Conservation (phyloP, 2,113 vertebrate genomes). For the Sminthopsis crassicaudata region DNA sequence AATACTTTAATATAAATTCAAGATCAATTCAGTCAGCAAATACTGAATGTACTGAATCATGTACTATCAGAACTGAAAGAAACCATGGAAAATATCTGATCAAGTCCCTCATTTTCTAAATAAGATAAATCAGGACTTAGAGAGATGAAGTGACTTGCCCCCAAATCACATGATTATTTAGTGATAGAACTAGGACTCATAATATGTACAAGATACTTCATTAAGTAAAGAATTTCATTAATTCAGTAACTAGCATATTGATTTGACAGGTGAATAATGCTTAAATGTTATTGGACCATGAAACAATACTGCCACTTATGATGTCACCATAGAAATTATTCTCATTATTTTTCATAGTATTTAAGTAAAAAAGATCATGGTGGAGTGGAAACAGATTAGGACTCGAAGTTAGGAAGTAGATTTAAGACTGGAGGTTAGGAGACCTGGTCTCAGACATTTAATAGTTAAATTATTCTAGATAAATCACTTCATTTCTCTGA, state of each 20-base stretch:
- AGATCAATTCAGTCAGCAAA: background rate
- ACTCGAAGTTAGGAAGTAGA: background rate
- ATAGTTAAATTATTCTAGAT: background rate
- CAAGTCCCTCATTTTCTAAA: background rate
- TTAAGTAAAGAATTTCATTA: background rate
- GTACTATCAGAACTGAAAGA: background rate
- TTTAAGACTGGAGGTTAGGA: background rate
- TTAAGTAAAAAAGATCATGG: background rate
- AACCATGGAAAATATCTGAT: background rate
- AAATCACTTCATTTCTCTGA: background rate
- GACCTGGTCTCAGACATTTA: background rate
- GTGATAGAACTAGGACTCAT: background rate
- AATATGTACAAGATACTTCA: background rate
- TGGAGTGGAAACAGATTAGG: background rate
- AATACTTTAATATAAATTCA: background rate
- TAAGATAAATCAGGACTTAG: background rate
- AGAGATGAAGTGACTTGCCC: background rate
- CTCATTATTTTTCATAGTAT: background rate
- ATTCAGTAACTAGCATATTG: background rate
- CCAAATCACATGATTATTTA: background rate
- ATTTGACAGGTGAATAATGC: background rate
- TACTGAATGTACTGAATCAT: background rate
- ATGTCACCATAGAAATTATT: background rate
- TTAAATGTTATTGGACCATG: background rate
- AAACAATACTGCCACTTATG: background rate